Conservation (phyloP, 2,797 vertebrate species). For the Anolis apletophallus region DNA sequence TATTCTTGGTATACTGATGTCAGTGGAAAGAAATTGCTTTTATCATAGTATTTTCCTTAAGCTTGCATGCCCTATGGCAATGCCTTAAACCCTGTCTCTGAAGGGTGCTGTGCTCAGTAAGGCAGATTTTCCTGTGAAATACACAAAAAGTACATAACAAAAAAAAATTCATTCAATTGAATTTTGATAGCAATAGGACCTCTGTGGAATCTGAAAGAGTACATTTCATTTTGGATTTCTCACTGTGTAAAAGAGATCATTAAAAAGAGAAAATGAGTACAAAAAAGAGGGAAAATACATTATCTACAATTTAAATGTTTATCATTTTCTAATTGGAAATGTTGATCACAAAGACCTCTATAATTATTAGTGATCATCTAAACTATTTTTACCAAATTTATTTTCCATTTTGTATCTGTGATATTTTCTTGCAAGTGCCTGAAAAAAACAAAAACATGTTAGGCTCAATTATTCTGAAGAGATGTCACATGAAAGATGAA, state of each 20-base stretch:
- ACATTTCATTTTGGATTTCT: background rate
- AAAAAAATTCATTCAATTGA: background rate
- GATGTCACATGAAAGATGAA: too few relatives aligned
- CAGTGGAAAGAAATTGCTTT: background rate
- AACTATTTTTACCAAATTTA: background rate
- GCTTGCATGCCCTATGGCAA: background rate
- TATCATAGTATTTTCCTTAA: conserved; percentile 9
- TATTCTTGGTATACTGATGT: conserved; percentile 8
- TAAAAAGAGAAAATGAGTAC: background rate
- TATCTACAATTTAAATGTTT: background rate
- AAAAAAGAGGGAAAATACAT: background rate
- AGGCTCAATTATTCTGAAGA: too few relatives aligned
- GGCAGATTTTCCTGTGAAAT: conserved; percentile 12
- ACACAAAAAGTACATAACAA: background rate
- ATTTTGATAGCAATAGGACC: background rate
- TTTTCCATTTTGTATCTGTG: background rate
- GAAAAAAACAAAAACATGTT: too few relatives aligned
- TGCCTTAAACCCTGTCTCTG: background rate
- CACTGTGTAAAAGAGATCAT: background rate
- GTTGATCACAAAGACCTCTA: background rate
- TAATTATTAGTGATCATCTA: background rate
- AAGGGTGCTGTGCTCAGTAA: conserved; percentile 1
- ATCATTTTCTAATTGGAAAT: background rate
- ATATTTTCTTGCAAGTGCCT: background rate
- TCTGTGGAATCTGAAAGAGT: background rate